phyloP scores from a whole-genome alignment of 2,888 invertebrate genomes.

The Dryobotodes eremita region DNA sequence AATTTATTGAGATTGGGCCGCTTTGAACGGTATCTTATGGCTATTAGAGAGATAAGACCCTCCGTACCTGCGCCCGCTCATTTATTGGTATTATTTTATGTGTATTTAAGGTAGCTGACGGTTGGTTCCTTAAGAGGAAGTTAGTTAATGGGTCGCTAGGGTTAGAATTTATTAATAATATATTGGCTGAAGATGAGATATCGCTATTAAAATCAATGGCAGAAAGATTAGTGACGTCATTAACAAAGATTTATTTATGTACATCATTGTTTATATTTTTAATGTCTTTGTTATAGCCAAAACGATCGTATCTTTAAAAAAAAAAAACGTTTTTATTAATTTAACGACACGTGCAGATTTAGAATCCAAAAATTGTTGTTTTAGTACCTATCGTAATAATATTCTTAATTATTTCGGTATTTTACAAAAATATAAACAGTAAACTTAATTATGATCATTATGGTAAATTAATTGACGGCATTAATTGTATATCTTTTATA shows the following conservation, averaged over 20 bases:
- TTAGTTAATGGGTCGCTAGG: conserved; percentile 5
- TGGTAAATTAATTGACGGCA: conserved; percentile 35
- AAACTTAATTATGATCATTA: conserved; percentile 24
- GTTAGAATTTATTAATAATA: conserved; percentile 37
- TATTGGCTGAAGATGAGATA: conserved; percentile 11
- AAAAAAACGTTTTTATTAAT: background rate
- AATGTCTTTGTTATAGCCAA: background rate
- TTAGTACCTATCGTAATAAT: conserved; percentile 6
- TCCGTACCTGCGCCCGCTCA: conserved; percentile 72
- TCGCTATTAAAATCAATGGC: background rate
- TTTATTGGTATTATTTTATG: conserved; percentile 72
- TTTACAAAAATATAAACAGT: conserved; percentile 20
- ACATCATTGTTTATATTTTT: background rate
- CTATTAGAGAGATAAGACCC: conserved; percentile 84
- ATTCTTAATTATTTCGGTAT: conserved; percentile 28
- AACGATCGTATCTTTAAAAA: background rate
- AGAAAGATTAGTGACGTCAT: background rate
- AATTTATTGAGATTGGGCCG: conserved; percentile 90
- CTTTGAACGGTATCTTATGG: conserved; percentile 82
- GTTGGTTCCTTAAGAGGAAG: conserved; percentile 23
- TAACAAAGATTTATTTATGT: background rate
- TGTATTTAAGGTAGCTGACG: conserved; percentile 42
- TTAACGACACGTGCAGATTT: background rate
- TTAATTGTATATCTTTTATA: conserved; percentile 25
- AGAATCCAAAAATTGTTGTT: background rate